phyloP scores from a whole-genome alignment of 2,888 invertebrate species.

The Zaprionus obscuricornis region DNA sequence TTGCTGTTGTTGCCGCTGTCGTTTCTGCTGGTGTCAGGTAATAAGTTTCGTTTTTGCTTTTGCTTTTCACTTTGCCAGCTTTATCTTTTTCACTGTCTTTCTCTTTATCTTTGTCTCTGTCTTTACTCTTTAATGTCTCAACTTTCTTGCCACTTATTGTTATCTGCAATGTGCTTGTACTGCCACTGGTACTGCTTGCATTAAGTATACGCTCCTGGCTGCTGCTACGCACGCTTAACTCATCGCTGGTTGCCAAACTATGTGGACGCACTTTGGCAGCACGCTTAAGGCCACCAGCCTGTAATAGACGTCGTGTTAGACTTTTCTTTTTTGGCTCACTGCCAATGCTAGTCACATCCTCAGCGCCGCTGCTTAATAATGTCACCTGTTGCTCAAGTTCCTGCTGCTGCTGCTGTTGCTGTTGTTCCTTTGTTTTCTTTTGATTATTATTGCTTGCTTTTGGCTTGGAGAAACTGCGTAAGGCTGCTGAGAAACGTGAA shows the following conservation, averaged over 20 bases:
- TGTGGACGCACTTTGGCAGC: slow-evolving; percentile 63
- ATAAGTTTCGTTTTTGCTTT: slow-evolving; percentile 67
- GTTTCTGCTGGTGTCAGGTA: slow-evolving; percentile 59
- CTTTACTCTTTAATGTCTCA: slow-evolving; percentile 54
- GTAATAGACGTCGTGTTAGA: slow-evolving; percentile 74
- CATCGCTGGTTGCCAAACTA: slow-evolving; percentile 62
- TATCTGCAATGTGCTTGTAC: slow-evolving; percentile 80
- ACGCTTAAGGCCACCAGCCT: slow-evolving; percentile 72
- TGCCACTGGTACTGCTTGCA: slow-evolving; percentile 35
- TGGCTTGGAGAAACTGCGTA: slow-evolving; percentile 78
- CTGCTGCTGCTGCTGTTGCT: slow-evolving; percentile 11
- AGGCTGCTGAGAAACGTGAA: slow-evolving; percentile 80
- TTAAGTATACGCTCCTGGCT: slow-evolving; percentile 43
- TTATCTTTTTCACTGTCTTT: not conserved
- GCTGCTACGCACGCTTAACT: slow-evolving; percentile 51
- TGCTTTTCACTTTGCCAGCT: slow-evolving; percentile 37
- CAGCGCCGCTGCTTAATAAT: slow-evolving; percentile 24
- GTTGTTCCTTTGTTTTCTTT: slow-evolving; percentile 4
- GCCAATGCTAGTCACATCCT: slow-evolving; percentile 44
- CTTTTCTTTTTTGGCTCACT: slow-evolving; percentile 72
- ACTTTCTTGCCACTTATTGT: slow-evolving; percentile 82
- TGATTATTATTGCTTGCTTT: slow-evolving; percentile 10
- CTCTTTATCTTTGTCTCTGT: slow-evolving; percentile 4
- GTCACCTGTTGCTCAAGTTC: slow-evolving; percentile 19
- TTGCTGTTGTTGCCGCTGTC: slow-evolving; percentile 18